Conservation (phyloP, 2,888 invertebrate genomes). For the Sminthurinus aureus region DNA sequence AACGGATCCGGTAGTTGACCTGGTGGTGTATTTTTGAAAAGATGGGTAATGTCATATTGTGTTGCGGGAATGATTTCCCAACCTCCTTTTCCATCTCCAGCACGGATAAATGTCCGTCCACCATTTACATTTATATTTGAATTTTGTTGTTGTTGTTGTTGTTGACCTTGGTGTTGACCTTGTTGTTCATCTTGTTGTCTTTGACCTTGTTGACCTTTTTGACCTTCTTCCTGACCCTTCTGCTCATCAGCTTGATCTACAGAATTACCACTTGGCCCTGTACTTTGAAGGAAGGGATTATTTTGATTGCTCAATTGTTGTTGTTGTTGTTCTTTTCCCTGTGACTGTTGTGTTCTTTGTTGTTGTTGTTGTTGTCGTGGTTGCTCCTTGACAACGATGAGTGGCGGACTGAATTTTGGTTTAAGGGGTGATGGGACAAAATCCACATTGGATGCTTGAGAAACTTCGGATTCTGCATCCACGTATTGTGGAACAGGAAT, state of each 20-base stretch:
- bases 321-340: constrained; percentile 19
- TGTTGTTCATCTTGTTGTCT: too few relatives aligned
- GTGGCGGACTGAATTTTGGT: constrained; percentile 22
- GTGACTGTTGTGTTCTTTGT: neutral
- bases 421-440: constrained; percentile 27
- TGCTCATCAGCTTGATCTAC: neutral
- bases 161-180: neutral
- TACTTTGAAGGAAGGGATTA: constrained; percentile 44
- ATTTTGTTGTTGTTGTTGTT: neutral
- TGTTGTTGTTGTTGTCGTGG: constrained; percentile 28
- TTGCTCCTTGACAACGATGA: constrained; percentile 17
- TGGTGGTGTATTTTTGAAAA: constrained; percentile 45
- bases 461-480: constrained; percentile 15
- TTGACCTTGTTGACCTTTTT: too few relatives aligned
- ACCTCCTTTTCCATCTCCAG: constrained; percentile 28
- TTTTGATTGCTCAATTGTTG: constrained; percentile 21
- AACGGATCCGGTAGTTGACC: constrained; percentile 21
- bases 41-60: constrained; percentile 59
- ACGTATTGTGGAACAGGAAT: constrained; percentile 35
- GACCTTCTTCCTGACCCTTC: neutral
- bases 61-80: constrained; percentile 60
- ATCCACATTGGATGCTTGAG: constrained; percentile 14
- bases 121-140: neutral
- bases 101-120: constrained; percentile 58
- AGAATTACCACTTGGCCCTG: neutral